These are phyloP conservation scores for Chirona hameri DNA, from an alignment of 2,888 invertebrate species.

Conservation along the genomic window DNA sequence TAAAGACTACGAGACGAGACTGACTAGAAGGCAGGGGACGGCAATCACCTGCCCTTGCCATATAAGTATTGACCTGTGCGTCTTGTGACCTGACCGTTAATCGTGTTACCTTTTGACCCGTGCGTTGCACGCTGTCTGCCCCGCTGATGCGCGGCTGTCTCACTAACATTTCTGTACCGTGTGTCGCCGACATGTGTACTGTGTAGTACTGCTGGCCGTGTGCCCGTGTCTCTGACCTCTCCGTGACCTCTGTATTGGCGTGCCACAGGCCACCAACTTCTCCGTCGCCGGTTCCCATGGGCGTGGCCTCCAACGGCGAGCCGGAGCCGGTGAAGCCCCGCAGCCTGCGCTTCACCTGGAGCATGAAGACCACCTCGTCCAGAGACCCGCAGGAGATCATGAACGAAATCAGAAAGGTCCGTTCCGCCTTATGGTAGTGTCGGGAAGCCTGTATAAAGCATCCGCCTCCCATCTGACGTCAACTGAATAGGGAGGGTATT, in stretches of 20 bases:
- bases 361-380: conserved; percentile 99
- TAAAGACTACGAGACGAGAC: too few species aligned
- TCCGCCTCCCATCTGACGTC: too few species aligned
- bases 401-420: conserved; percentile 93
- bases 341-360: conserved; percentile 98
- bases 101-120: too few species aligned
- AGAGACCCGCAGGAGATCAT: conserved; percentile 98
- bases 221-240: too few species aligned
- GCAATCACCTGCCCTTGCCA: too few species aligned
- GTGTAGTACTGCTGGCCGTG: neutral
- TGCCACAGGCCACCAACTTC: neutral
- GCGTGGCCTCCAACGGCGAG: conserved; percentile 36
- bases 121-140: neutral
- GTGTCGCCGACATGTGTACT: neutral
- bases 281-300: neutral
- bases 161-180: neutral
- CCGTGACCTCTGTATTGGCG: neutral
- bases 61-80: too few species aligned
- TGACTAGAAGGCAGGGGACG: too few species aligned
- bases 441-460: too few species aligned
- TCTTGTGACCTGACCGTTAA: too few species aligned
- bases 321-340: conserved; percentile 95
- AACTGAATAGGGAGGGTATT: too few species aligned
- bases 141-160: neutral
- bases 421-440: too few species aligned